Base-by-base conservation (phyloP, 2,113 vertebrate species). In the Trogon melanurus region DNA sequence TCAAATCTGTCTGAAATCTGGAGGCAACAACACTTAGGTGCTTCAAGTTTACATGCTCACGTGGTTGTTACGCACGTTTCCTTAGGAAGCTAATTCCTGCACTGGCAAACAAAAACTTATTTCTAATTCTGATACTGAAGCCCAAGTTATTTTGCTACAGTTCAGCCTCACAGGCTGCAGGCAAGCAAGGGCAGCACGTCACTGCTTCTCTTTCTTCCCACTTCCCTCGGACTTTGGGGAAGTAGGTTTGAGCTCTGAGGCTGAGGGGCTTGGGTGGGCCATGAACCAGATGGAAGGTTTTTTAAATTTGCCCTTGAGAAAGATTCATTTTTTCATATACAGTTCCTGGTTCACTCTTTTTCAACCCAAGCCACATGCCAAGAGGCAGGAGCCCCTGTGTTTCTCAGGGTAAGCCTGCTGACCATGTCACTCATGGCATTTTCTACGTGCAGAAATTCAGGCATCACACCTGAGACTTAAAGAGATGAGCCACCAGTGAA, bases 1-100 rank as follows among this genome's bases (percentile, higher is more conserved):
- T 96, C 86, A 94, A 91, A 79, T 23, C 65, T 70, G 22, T 72
- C 93, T 87, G 76, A 91, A 80, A 87, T 53, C 62, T 91, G 70
- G 83, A 92, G n/a, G 36, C 65, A 95, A n/a, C 30, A 81, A 5
- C 9, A 11, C 7, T 65, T 89, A 75, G 78, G 53, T 85, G 38
- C 10, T 84, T 79, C 44, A 78, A 87, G 38, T 95, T 93, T 88
- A 87, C 54, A 34, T 51, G 18, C 27, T 86, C 81, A 65, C 32
- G 79, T 64, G 26, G 79, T 95, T 97, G 84, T 76, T 92, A 75
- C 38, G 38, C 48, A 51, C 75, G 13, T 48, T 84, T 91, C 29
- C 60, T 91, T 51, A 84, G 56, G 73, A 89, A 91, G 83, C 4
- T n/a, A 47, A 74, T 81, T 92, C 34, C 57, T 91, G 20, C 22